Base-by-base conservation (phyloP, 2,888 invertebrate species). In the Zelleria hepariella region DNA sequence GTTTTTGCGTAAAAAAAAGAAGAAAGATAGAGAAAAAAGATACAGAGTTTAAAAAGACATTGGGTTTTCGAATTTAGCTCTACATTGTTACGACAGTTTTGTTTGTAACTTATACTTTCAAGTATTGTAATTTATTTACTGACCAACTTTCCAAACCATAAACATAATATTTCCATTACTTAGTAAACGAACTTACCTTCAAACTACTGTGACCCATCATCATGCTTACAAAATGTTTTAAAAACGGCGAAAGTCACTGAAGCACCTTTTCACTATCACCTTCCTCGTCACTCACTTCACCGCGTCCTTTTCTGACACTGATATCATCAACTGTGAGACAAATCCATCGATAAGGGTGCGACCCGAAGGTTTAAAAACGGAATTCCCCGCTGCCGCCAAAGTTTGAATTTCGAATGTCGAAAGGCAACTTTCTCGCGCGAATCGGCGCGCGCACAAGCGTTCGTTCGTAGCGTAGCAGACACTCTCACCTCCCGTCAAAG, bases 401-500 rank as follows among this genome's bases (percentile, higher is more conserved):
- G 69, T 75, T 76, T 24, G 48, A 55, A 59, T 52, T 58, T 67
- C 58, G 57, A 56, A 58, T 57, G 25, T 67, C 58, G 57, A 55
- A 57, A 55, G 25, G 26, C 32, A 68, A 81, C 81, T 82, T 83
- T 82, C 81, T 72, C 77, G 76, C 73, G 72, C 66, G 71, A 70
- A 53, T 15, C 21, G 60, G 67, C 69, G 73, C 78, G 77, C 76
- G 75, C 32, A 42, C 32, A 42, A 42, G 32, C 78, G 75, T 66
- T 42, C 69, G 71, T 61, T 61, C 67, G 67, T 71, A 65, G 67
- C 69, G 72, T 67, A 75, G 73, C 69, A 72, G 75, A 83, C 79
- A 86, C 87, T 87, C 86, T 87, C 85, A 82, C 86, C 82, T 69
- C 72, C 67, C 69, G 71, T 65, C 68, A 71, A 65, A 62, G 67